Base-by-base conservation (phyloP, 2,113 vertebrate species). In the Formicarius rufipectus region DNA sequence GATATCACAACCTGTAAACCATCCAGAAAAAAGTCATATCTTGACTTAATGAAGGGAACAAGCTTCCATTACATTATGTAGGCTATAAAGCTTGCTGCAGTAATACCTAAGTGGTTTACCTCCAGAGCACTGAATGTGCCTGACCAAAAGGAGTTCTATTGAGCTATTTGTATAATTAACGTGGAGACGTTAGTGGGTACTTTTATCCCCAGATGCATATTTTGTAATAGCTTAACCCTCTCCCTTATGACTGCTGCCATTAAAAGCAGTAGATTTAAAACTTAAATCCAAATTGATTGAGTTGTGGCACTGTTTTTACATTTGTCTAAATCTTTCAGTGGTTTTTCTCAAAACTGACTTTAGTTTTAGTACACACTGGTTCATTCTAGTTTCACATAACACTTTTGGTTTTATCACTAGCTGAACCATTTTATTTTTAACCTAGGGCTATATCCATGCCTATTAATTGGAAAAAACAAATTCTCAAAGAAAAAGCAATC, bases 91-190 rank as follows among this genome's bases (percentile, higher is more conserved):
- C 19, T 84, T 80, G 25, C 63, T 86, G 28, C 84, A 92, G 81
- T 95, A 87, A 89, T 90, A 74, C 64, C 42, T 50, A 18, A 84
- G 84, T 64, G 81, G 40, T 85, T 91, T 93, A 75, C 73, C 81
- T 89, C 77, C 6, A 0, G 52, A 92, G 76, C 76, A 59, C 72
- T 56, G 64, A 90, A 80, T 78, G 35, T n/a, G 55, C 75, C 69
- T 90, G 44, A 81, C 50, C 75, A 44, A 71, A 77, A 84, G 37
- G 30, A 91, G 27, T 71, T 89, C 47, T 67, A 40, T 6, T 84
- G 79, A 97, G 60, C 60, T 81, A 55, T 93, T 94, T 76, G 66
- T 75, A 39, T 60, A 81, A 95, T 74, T 95, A 86, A 81, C 11
- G 0, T 63, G 49, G 84, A 69, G 93, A 94, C 1, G 1, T 89